phyloP scores from a whole-genome alignment of 2,888 invertebrate species.

The Therioaphis trifolii region DNA sequence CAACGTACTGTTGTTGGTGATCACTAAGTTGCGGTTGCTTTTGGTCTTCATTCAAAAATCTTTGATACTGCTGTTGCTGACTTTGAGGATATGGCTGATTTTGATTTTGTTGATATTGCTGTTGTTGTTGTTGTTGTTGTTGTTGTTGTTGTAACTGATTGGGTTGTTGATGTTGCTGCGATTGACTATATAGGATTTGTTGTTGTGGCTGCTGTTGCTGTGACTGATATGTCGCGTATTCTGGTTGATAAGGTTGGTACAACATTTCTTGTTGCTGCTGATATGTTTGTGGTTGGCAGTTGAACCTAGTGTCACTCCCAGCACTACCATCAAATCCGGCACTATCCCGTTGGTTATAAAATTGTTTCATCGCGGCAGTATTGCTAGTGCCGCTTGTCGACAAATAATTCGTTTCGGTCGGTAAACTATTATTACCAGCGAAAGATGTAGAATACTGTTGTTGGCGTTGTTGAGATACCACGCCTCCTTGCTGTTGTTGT shows the following conservation, averaged over 20 bases:
- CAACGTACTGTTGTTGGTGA: neutral
- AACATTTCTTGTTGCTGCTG: constrained; percentile 38
- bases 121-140: constrained; percentile 50
- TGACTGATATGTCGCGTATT: constrained; percentile 53
- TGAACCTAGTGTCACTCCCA: neutral
- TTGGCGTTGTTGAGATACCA: neutral
- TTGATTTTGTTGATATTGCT: constrained; percentile 2
- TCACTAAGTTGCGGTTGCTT: constrained; percentile 1
- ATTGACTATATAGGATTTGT: neutral
- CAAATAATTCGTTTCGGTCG: neutral
- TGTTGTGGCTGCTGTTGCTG: constrained; percentile 38
- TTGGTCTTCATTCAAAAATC: constrained; percentile 21
- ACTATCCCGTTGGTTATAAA: constrained; percentile 1
- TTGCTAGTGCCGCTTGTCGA: neutral
- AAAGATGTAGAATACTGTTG: constrained; percentile 12
- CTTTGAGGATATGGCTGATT: constrained; percentile 14
- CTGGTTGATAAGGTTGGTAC: constrained; percentile 53
- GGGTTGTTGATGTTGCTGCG: constrained; percentile 29
- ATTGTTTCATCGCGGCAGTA: neutral
- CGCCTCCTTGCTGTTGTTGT: constrained; percentile 6
- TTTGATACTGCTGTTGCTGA: constrained; percentile 15
- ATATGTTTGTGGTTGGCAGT: constrained; percentile 49
- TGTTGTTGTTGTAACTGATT: constrained; percentile 37
- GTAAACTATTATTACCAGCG: neutral
- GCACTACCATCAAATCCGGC: neutral